Evolutionary conservation across 2,888 invertebrate species (phyloP), one percentile per base, ranked within the genome.

Genomic region (Sericinus montela): DNA sequence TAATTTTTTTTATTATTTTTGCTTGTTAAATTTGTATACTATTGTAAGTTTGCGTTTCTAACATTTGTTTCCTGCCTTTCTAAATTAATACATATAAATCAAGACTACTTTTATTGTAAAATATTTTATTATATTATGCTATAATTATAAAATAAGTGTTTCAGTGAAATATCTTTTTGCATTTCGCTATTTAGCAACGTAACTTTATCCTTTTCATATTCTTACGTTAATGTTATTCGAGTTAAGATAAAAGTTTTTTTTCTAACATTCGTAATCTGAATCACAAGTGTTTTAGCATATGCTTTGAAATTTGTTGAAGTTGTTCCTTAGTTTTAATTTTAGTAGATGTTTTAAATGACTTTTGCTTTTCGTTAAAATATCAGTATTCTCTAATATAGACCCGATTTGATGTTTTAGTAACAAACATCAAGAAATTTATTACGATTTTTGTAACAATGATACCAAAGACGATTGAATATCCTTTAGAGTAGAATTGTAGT

Each of bases 391-490:
- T 63, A 60, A 53, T 48, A 56, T 54, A 60, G 60, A 60, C 62
- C 67, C 63, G 69, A 67, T 63, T 71, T 61, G 56, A 62, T 65
- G 74, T 74, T 75, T 69, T 19, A 2, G 19, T 19, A 19, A 66
- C 67, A 14, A 30, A 35, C 48, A 44, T 77, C 66, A 67, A 71
- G 67, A 67, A 68, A 62, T 69, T 25, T 67, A 64, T 72, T 76
- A 71, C 74, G 69, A 77, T 80, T 78, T 81, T 74, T 80, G 71
- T 81, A 80, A 80, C 77, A 78, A 78, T 85, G 74, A 88, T 88
- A 88, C 88, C 88, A 88, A 88, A 88, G 88, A 88, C 79, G 77
- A 78, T 86, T 80, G 86, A 87, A 85, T 86, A 86, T 86, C 87
- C 82, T 77, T 69, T 75, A 79, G 76, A 66, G 72, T 79, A 65